These are phyloP conservation scores for Phaenicophaeus curvirostris DNA, from an alignment of 2,797 vertebrate genomes.

Conservation along the genomic window DNA sequence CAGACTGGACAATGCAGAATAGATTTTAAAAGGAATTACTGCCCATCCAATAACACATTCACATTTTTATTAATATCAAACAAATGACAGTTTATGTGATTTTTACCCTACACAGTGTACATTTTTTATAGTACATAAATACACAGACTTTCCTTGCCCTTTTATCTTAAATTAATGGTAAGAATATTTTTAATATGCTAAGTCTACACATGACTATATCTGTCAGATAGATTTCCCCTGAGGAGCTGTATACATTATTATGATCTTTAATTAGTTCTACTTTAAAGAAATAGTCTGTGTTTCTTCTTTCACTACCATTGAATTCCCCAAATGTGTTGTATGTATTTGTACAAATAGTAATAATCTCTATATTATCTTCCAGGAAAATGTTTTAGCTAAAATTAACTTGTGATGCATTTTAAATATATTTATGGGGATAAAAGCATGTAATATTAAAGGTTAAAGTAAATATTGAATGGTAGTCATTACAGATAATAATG, in stretches of 20 bases:
- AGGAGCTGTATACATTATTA: not conserved
- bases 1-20: not conserved
- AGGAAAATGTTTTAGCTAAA: not conserved
- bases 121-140: not conserved
- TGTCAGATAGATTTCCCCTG: not conserved
- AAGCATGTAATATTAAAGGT: not conserved
- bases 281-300: not conserved
- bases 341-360: not conserved
- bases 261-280: not conserved
- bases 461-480: not conserved
- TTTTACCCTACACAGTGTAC: not conserved
- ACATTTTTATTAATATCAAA: not conserved
- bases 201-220: not conserved
- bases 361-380: not conserved
- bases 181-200: not conserved
- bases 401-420: not conserved
- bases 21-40: not conserved
- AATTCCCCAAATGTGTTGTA: not conserved
- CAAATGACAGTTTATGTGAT: not conserved
- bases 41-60: not conserved
- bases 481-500: not conserved
- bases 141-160: not conserved
- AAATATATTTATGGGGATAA: not conserved
- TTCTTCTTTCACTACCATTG: not conserved
- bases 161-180: not conserved